Percentiles rank a stretch among this genome's conserved stretches.
Conservation (phyloP, 2,888 invertebrate genomes). For the Cephus sareptanus region DNA sequence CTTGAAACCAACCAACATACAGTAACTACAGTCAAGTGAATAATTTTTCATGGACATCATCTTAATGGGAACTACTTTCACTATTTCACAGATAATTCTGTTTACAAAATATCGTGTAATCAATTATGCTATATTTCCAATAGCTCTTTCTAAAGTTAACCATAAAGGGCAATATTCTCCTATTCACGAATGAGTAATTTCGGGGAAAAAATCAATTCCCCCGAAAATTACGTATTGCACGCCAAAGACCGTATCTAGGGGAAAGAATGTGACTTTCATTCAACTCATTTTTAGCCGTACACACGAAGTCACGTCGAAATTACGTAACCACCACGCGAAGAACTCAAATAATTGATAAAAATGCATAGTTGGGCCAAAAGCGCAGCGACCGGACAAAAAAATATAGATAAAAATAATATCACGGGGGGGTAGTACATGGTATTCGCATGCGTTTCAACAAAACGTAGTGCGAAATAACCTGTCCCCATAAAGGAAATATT, state of each 20-base stretch:
- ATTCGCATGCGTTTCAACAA: neutral
- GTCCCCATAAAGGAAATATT: neutral
- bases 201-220: constrained; percentile 36
- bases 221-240: constrained; percentile 21
- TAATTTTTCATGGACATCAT: constrained; percentile 33
- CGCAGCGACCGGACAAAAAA: neutral
- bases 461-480: neutral
- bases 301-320: constrained; percentile 42
- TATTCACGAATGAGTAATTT: neutral
- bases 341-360: constrained; percentile 50
- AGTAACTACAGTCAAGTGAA: constrained; percentile 27
- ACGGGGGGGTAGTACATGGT: neutral
- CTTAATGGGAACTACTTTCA: constrained; percentile 31
- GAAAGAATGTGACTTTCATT: constrained; percentile 37
- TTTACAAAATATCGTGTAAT: constrained; percentile 20
- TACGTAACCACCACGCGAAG: constrained; percentile 50
- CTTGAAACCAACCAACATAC: neutral
- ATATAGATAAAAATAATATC: neutral
- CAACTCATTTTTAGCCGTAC: constrained; percentile 38
- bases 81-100: constrained; percentile 29
- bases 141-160: neutral
- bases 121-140: neutral
- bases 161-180: neutral
- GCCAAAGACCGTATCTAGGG: constrained; percentile 17
- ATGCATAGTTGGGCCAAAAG: constrained; percentile 29